Evolutionary conservation across 2,113 vertebrate genomes (phyloP).

Genomic region (Eleginops maclovinus): DNA sequence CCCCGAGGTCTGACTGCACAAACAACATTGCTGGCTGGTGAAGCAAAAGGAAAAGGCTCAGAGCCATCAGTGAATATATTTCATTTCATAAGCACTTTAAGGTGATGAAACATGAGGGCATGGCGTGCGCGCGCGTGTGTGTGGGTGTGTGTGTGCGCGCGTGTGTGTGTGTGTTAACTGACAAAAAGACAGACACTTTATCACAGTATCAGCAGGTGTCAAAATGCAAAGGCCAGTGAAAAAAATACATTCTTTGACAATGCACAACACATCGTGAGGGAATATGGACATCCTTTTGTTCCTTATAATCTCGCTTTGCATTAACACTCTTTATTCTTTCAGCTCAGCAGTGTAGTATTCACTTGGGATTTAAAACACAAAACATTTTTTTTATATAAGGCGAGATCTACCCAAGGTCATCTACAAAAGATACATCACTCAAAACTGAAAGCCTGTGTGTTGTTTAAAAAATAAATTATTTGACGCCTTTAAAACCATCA

Average conservation of each 20-base stretch:
- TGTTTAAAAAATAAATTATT: not conserved
- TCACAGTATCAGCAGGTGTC: constrained; percentile 54
- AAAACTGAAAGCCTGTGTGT: not conserved
- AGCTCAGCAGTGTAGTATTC: not conserved
- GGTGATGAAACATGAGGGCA: constrained; percentile 81
- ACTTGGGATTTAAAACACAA: not conserved
- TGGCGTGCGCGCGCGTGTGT: constrained; percentile 41
- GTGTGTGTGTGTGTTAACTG: constrained; percentile 61
- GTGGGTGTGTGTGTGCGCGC: constrained; percentile 5
- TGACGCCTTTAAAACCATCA: too few relatives aligned
- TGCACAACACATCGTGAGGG: constrained; percentile 25
- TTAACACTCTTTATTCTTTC: not conserved
- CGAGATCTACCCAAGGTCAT: too few relatives aligned
- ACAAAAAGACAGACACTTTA: constrained; percentile 60
- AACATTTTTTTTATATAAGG: too few relatives aligned
- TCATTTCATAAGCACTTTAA: constrained; percentile 84
- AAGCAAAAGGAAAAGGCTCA: constrained; percentile 73
- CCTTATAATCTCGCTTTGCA: too few relatives aligned
- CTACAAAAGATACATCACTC: not conserved
- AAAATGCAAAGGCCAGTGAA: constrained; percentile 51
- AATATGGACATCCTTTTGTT: constrained; percentile 22
- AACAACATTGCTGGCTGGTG: constrained; percentile 75
- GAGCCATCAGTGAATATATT: constrained; percentile 74
- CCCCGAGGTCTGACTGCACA: constrained; percentile 66
- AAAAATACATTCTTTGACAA: constrained; percentile 45